Evolutionary conservation across 2,797 vertebrate genomes (phyloP).

Genomic region (Sebastes matsubarae): DNA sequence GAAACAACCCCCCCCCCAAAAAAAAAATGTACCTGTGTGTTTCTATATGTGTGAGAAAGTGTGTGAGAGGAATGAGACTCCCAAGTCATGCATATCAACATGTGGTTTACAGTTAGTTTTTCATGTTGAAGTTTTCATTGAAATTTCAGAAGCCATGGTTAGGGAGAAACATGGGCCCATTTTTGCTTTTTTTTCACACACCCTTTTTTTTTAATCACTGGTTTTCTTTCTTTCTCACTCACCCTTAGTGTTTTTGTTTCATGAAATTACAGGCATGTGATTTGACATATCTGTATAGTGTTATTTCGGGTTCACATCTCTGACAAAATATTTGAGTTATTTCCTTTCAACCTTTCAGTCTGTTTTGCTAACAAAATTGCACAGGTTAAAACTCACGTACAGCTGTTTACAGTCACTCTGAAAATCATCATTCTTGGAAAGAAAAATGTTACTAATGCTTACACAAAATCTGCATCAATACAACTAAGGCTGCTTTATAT

Average conservation of each 20-base stretch:
- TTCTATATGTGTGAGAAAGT: constrained; percentile 33
- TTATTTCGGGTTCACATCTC: not conserved
- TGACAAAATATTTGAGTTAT: not conserved
- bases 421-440: not conserved
- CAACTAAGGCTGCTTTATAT: not conserved
- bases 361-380: not conserved
- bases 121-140: constrained; percentile 20
- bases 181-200: constrained; percentile 56
- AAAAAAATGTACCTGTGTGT: constrained; percentile 31
- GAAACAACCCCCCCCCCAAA: not conserved
- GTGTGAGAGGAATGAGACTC: constrained; percentile 29
- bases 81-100: constrained; percentile 31
- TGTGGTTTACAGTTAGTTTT: constrained; percentile 35
- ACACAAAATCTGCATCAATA: constrained; percentile 1
- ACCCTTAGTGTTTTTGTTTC: not conserved
- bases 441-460: not conserved
- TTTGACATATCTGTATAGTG: not conserved
- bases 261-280: not conserved
- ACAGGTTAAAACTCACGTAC: not conserved
- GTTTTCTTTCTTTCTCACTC: not conserved
- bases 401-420: not conserved
- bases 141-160: constrained; percentile 15
- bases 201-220: not conserved
- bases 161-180: not conserved
- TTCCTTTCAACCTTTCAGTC: not conserved